A percentile compares a stretch with the other conserved stretches of the same genome.
These are phyloP conservation scores for Pseudoatta argentina DNA, from an alignment of 1,140 invertebrate genomes.

Conservation along the genomic window DNA sequence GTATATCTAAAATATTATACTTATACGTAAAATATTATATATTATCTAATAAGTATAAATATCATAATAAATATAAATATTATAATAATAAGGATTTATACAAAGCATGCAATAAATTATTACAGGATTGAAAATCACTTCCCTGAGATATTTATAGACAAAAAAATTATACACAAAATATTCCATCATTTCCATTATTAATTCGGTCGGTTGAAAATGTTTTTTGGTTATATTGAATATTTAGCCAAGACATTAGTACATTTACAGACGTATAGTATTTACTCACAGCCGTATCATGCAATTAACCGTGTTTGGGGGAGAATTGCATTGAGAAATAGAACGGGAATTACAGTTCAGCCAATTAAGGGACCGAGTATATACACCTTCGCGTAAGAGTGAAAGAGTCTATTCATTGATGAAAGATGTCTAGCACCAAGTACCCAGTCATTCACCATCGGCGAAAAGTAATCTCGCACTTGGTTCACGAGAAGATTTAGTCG, in stretches of 20 bases:
- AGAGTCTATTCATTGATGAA: constrained; percentile 44
- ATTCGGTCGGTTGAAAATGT: neutral
- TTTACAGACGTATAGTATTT: constrained; percentile 22
- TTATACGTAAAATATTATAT: no score
- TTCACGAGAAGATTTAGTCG: constrained; percentile 31
- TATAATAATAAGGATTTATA: neutral
- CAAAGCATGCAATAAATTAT: neutral
- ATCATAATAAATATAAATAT: neutral
- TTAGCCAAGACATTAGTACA: neutral
- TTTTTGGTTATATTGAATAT: neutral
- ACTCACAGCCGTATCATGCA: constrained; percentile 25
- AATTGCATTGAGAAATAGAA: constrained; percentile 34
- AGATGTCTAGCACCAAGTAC: constrained; percentile 32
- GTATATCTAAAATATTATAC: constrained; percentile 9
- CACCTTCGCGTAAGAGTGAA: constrained; percentile 20
- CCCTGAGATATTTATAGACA: neutral
- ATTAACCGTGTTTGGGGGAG: constrained; percentile 30
- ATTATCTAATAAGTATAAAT: no score
- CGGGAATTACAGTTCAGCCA: constrained; percentile 26
- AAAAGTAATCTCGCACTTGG: constrained; percentile 54
- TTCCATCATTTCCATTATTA: constrained; percentile 1
- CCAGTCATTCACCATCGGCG: constrained; percentile 40
- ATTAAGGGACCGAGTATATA: constrained; percentile 51
- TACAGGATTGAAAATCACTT: neutral
- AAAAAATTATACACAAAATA: neutral